Evolutionary conservation across 2,797 vertebrate species (phyloP).

Genomic region (Sphaeramia orbicularis): DNA sequence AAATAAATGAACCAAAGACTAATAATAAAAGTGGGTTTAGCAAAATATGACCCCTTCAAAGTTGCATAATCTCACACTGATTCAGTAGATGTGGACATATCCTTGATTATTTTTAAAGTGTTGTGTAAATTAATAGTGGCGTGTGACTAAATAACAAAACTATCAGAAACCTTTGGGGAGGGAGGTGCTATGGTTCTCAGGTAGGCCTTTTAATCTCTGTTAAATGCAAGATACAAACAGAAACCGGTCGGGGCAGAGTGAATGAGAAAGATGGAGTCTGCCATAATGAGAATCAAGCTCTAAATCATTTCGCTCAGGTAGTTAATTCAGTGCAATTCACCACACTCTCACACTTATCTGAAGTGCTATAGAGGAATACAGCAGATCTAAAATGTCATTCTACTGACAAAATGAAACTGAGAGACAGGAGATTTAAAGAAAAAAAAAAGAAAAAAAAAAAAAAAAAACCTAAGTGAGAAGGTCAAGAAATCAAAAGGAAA

Average conservation of each 20-base stretch:
- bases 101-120: background rate
- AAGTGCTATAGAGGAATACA: slow-evolving; percentile 48
- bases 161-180: background rate
- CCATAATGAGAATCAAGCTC: slow-evolving; percentile 51
- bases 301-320: slow-evolving; percentile 67
- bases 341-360: slow-evolving; percentile 61
- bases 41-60: too few relatives aligned
- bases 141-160: background rate
- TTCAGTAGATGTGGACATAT: background rate
- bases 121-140: too few relatives aligned
- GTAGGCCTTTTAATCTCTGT: slow-evolving; percentile 27
- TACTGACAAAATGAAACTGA: slow-evolving; percentile 46
- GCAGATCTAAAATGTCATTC: slow-evolving; percentile 60
- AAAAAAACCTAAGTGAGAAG: too few relatives aligned
- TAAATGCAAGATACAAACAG: slow-evolving; percentile 47
- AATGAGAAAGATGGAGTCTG: background rate
- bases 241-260: slow-evolving; percentile 9
- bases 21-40: too few relatives aligned
- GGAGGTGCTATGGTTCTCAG: background rate
- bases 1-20: too few relatives aligned
- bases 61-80: background rate
- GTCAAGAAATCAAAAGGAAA: background rate
- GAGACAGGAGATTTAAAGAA: slow-evolving; percentile 28
- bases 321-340: slow-evolving; percentile 69
- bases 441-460: too few relatives aligned